Conservation (phyloP, 2,113 vertebrate genomes). For the Panthera uncia region DNA sequence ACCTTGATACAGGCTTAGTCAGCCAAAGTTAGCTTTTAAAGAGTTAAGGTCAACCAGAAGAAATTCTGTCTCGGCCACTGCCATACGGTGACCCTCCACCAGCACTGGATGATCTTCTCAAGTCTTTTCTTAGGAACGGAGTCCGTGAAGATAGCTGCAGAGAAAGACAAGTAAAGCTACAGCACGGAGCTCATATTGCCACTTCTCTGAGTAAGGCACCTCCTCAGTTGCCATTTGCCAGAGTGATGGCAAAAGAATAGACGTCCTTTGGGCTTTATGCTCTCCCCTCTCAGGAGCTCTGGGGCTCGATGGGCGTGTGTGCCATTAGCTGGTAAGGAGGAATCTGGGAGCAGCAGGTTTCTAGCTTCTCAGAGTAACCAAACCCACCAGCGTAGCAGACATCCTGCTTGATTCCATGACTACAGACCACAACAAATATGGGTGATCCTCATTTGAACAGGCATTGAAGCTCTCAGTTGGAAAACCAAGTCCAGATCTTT, state of each 20-base stretch:
- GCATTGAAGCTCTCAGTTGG: background rate
- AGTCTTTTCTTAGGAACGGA: background rate
- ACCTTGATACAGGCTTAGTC: slow-evolving; percentile 2
- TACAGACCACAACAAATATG: background rate
- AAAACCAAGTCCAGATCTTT: slow-evolving; percentile 13
- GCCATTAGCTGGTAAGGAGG: slow-evolving; percentile 84
- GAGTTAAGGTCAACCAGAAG: slow-evolving; percentile 82
- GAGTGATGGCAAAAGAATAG: slow-evolving; percentile 91
- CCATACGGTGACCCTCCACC: slow-evolving; percentile 80
- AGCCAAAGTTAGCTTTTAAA: slow-evolving; percentile 55
- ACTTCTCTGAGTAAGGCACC: slow-evolving; percentile 89
- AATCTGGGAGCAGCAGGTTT: slow-evolving; percentile 67
- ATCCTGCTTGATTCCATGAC: slow-evolving; percentile 68
- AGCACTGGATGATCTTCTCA: slow-evolving; percentile 72
- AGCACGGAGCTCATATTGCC: slow-evolving; percentile 89
- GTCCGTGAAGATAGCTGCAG: slow-evolving; percentile 11
- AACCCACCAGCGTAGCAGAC: slow-evolving; percentile 93
- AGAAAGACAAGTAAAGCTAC: slow-evolving; percentile 88
- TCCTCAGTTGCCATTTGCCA: slow-evolving; percentile 91
- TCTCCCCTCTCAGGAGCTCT: slow-evolving; percentile 89
- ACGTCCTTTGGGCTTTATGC: slow-evolving; percentile 87
- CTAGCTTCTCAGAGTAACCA: slow-evolving; percentile 91
- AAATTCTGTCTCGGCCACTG: slow-evolving; percentile 82
- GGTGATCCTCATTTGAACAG: slow-evolving; percentile 1
- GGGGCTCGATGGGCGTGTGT: slow-evolving; percentile 92